Conservation (phyloP, 1,140 invertebrate species). For the fruit fly (Drosophila melanogaster) region DNA sequence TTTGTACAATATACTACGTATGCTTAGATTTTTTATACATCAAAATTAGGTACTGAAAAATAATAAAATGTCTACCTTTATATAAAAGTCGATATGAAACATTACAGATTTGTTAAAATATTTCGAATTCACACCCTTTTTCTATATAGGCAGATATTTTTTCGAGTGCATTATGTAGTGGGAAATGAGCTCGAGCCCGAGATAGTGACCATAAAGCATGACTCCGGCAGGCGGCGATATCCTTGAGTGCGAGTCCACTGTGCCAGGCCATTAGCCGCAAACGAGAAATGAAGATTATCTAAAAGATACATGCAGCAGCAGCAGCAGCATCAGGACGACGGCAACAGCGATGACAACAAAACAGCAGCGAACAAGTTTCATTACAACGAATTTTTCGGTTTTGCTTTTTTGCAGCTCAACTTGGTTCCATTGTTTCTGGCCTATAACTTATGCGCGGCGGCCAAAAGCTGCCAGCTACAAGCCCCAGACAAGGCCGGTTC, state of each 20-base stretch:
- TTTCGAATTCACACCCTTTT: too few species aligned
- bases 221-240: slow-evolving; percentile 69
- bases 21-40: too few species aligned
- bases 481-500: slow-evolving; percentile 22
- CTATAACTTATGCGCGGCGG: slow-evolving; percentile 61
- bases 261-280: slow-evolving; percentile 82
- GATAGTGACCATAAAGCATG: slow-evolving; percentile 60
- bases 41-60: too few species aligned
- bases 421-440: slow-evolving; percentile 50
- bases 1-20: too few species aligned
- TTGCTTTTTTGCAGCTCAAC: slow-evolving; percentile 35
- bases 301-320: slow-evolving; percentile 76
- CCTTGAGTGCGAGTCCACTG: slow-evolving; percentile 75
- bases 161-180: slow-evolving; percentile 14
- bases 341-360: slow-evolving; percentile 35
- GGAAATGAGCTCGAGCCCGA: slow-evolving; percentile 32
- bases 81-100: too few species aligned
- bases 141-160: background rate
- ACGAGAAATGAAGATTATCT: slow-evolving; percentile 83
- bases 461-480: slow-evolving; percentile 73
- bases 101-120: too few species aligned
- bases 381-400: slow-evolving; percentile 68
- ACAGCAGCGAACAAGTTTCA: slow-evolving; percentile 67
- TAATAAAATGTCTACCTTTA: too few species aligned
- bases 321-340: slow-evolving; percentile 18